Base-by-base conservation (phyloP, 2,888 invertebrate genomes). In the Caenorhabditis japonica region DNA sequence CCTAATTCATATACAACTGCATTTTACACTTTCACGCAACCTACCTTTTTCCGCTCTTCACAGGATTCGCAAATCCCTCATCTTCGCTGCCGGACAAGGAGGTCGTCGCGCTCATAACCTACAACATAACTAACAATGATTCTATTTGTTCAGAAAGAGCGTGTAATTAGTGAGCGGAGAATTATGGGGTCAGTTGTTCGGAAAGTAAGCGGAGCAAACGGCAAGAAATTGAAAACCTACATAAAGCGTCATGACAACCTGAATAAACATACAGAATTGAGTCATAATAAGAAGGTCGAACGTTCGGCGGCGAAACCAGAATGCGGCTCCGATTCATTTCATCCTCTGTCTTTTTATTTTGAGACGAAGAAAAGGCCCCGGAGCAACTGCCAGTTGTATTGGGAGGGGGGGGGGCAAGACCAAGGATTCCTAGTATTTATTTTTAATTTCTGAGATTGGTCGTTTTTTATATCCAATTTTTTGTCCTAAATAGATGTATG, bases 91-190 rank as follows among this genome's bases (percentile, higher is more conserved):
- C 21, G 23, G 62, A 19, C 23, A 36, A 44, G 12, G 66, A 68
- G 43, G 68, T 59, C 44, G 68, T 27, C 58, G 49, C 68, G 49
- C 68, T 68, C 68, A 68, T 68, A 23, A 56, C 58, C 68, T 52
- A 52, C 68, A 56, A 64, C 8, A 30, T 7, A 34, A 61, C 38
- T n/a, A n/a, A n/a, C n/a, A n/a, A n/a, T n/a, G n/a, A n/a, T n/a
- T n/a, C n/a, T n/a, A n/a, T n/a, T n/a, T n/a, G n/a, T n/a, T n/a
- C n/a, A n/a, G 23, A 30, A 5, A 33, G n/a, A 17, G 10, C 13
- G 10, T n/a, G 44, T 44, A 56, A 56, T 56, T 56, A 56, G 15
- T 52, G 27, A 21, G 38, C 39, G 21, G 25, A 19, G 19, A 23
- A 44, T 23, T 30, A 5, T 19, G 12, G 34, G 34, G 34, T 34